A percentile compares a stretch with the other conserved stretches of the same genome.
phyloP scores from a whole-genome alignment of 2,888 invertebrate species.

The Theretra japonica region DNA sequence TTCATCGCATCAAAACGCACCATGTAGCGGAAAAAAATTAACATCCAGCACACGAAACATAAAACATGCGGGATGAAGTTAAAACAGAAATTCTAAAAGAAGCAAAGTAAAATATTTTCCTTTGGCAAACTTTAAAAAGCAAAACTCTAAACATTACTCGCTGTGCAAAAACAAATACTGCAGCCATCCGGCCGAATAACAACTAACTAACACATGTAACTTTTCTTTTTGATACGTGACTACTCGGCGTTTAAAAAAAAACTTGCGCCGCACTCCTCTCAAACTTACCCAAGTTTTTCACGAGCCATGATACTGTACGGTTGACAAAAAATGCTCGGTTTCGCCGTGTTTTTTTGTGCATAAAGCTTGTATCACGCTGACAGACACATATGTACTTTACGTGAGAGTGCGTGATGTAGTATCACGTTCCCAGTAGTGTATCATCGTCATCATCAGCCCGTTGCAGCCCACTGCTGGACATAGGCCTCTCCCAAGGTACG shows the following conservation, averaged over 20 bases:
- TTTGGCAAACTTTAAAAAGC: constrained; percentile 25
- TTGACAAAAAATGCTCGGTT: constrained; percentile 33
- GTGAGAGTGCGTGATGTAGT: too few species aligned
- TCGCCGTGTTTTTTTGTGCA: constrained; percentile 13
- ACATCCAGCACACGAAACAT: background rate
- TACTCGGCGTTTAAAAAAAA: constrained; percentile 36
- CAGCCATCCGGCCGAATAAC: constrained; percentile 31
- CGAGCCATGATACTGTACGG: constrained; percentile 14
- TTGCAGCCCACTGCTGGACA: too few species aligned
- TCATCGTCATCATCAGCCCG: too few species aligned
- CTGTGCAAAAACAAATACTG: constrained; percentile 8
- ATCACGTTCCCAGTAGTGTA: too few species aligned
- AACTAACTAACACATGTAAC: constrained; percentile 43
- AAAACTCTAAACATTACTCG: constrained; percentile 20
- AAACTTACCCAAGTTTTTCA: constrained; percentile 43
- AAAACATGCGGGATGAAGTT: background rate
- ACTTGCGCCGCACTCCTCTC: constrained; percentile 38
- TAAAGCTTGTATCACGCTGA: background rate
- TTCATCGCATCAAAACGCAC: background rate
- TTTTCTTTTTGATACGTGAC: constrained; percentile 39
- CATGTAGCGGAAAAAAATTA: background rate
- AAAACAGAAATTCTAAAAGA: constrained; percentile 10
- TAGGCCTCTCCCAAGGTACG: too few species aligned
- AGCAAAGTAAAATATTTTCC: constrained; percentile 17
- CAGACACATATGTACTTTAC: constrained; percentile 3